Base-by-base conservation (phyloP, 2,888 invertebrate species). In the Pterostichus niger region DNA sequence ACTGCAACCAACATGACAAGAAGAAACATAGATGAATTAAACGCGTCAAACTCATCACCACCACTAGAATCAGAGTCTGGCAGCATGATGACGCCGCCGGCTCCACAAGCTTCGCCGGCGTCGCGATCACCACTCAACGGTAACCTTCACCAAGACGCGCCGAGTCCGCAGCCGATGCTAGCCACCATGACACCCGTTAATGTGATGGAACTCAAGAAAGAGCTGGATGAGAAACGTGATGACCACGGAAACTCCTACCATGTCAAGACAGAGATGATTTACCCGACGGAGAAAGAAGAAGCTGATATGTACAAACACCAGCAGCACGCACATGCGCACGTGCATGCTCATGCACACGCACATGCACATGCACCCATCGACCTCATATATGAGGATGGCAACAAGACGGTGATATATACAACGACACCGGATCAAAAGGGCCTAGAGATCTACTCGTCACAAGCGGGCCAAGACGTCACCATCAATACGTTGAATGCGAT, bases 121-220 rank as follows among this genome's bases (percentile, higher is more conserved):
- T 88, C 88, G 71, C 87, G 90, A 76, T 89, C 90, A 24, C 89
- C 92, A 83, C 86, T 87, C 84, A 83, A 77, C 33, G 83, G 83
- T 7, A 82, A 75, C 46, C 75, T 84, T 40, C 84, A 82, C 11
- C 91, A 92, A 85, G 92, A 92, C 86, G 93, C 93, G 61, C 93
- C 93, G 76, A 90, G 93, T 90, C 94, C 93, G 86, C 95, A 94
- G 86, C 93, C 95, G 85, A 94, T 96, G 90, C 92, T 96, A 86
- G 95, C 96, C 85, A 96, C 96, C 87, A 96, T 96, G 96, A 96
- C 96, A 84, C 96, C 96, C 83, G 96, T 96, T 85, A 96, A 95
- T 88, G 96, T 96, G 49, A 92, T 96, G 87, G 96, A 96, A 87
- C 92, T 94, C 81, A 90, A 93, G 87, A 93, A 93, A 84, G 93